phyloP scores from a whole-genome alignment of 1,140 invertebrate genomes.

The Venturia canescens region DNA sequence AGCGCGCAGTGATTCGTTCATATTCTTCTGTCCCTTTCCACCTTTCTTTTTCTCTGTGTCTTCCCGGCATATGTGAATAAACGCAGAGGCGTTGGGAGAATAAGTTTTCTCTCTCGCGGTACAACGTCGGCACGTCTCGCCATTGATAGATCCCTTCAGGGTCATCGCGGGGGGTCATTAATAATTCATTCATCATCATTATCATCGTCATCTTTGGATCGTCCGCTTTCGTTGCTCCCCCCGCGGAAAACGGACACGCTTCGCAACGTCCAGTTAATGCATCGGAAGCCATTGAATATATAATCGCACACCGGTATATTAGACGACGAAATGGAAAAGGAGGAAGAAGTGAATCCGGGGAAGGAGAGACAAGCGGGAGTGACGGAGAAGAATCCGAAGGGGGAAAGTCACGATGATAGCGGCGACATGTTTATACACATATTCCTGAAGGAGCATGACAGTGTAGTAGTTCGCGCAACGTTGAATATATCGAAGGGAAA shows the following conservation, averaged over 20 bases:
- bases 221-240: conserved; percentile 16
- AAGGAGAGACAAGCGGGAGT: not conserved
- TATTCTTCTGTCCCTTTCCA: not conserved
- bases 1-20: not conserved
- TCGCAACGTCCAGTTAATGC: conserved; percentile 41
- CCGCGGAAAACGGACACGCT: conserved; percentile 51
- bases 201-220: conserved; percentile 69
- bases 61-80: conserved; percentile 12
- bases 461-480: not conserved
- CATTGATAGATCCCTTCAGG: conserved; percentile 66
- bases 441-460: not conserved
- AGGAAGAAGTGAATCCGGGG: not conserved
- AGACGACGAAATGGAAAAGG: not conserved
- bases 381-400: not conserved
- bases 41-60: conserved; percentile 17
- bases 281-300: conserved; percentile 1
- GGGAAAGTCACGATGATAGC: not conserved
- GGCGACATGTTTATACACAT: not conserved
- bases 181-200: conserved; percentile 76
- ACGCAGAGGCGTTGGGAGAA: conserved; percentile 12
- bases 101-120: not conserved
- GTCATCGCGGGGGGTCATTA: conserved; percentile 67
- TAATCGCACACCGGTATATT: not conserved
- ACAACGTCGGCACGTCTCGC: conserved; percentile 54
- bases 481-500: not conserved